phyloP scores from a whole-genome alignment of 2,888 invertebrate species.

The Ophion slaviceki region DNA sequence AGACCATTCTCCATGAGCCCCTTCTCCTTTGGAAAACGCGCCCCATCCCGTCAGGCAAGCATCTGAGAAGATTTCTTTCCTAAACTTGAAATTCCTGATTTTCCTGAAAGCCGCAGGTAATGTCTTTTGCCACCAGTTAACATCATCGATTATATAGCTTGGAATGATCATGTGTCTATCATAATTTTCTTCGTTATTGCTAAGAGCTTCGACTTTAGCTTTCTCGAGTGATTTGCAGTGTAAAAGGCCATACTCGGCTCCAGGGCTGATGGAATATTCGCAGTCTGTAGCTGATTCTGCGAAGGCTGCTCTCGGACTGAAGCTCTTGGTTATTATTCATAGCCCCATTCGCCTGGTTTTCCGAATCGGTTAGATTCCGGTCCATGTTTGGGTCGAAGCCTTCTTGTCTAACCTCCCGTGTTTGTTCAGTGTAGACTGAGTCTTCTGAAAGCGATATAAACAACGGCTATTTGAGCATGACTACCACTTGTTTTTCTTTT shows the following conservation, averaged over 20 bases:
- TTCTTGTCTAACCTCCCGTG: neutral
- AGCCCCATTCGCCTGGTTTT: neutral
- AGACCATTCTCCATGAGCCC: too few relatives aligned
- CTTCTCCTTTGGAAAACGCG: too few relatives aligned
- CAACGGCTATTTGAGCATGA: neutral
- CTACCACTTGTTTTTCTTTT: too few relatives aligned
- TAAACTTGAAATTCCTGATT: too few relatives aligned
- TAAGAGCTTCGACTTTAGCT: conserved; percentile 27
- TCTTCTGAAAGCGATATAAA: neutral
- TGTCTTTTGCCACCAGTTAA: too few relatives aligned
- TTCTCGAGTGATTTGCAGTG: too few relatives aligned
- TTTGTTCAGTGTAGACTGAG: neutral
- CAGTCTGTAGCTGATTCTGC: neutral
- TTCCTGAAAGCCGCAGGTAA: too few relatives aligned
- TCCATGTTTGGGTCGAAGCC: too few relatives aligned
- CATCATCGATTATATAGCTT: neutral
- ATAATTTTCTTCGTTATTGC: conserved; percentile 2
- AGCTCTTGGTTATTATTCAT: neutral
- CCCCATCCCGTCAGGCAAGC: too few relatives aligned
- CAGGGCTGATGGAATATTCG: neutral
- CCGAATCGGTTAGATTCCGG: neutral
- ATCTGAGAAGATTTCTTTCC: too few relatives aligned
- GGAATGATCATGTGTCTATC: conserved; percentile 18
- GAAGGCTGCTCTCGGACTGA: neutral
- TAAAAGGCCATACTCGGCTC: too few relatives aligned